Evolutionary conservation across 2,797 vertebrate genomes (phyloP), one percentile per base, ranked within the genome.

Genomic region (Siniperca undulata): DNA sequence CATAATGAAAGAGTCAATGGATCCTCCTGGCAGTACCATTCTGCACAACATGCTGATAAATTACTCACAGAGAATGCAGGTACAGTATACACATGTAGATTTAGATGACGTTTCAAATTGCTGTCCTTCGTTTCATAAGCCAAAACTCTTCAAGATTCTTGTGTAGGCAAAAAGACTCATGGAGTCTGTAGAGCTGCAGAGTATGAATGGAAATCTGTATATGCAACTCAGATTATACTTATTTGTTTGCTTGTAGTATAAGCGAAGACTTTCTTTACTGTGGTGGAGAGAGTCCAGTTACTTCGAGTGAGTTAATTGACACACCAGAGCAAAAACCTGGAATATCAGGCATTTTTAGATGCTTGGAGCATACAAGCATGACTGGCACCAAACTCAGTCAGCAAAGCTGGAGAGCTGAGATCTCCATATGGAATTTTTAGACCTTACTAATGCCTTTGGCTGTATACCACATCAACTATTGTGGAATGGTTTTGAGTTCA

Each of bases 391-490:
- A 12, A 68, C 65, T 70, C 46, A 61, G 52, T 52, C 19, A 24
- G 67, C 40, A 76, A 68, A 76, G 78, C 78, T 60, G 67, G 71
- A 82, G 46, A 78, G 53, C 75, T 53, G 22, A 86, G 40, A 66
- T 78, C 68, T 46, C 48, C 65, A 36, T 78, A 60, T 70, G 24
- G 42, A 84, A 79, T 80, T 88, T 75, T 64, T 83, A 87, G 70
- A 83, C 61, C 48, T 46, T 67, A 30, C 48, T 80, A 69, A 80
- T 73, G 78, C 77, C 53, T 66, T 77, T 79, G 75, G 73, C 82
- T 73, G 62, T 44, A 38, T 38, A 78, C 22, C 62, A 67, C 65
- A 60, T 67, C 74, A 68, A 46, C 70, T 67, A 36, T 52, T 27
- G 38, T 44, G 50, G 48, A 78, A 36, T 27, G 69, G 11, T 66